Base-by-base conservation (phyloP, 2,888 invertebrate species). In the Seira musarum region DNA sequence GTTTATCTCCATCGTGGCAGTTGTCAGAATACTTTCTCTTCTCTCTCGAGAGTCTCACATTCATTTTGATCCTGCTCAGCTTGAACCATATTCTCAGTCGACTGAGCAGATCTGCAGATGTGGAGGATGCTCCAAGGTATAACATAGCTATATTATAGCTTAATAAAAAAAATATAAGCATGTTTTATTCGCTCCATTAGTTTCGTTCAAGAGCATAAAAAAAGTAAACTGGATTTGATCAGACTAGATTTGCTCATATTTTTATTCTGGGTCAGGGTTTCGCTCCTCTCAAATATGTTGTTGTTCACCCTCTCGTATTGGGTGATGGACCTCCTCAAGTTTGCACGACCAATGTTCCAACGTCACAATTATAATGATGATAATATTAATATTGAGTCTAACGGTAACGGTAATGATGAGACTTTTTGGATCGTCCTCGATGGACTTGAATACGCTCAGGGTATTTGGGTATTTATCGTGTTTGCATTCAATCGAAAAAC, bases 401-500 rank as follows among this genome's bases (percentile, higher is more conserved):
- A n/a, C n/a, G n/a, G n/a, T n/a, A n/a, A n/a, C n/a, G n/a, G n/a
- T n/a, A n/a, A n/a, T n/a, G n/a, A 1, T 24, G 2, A 22, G 53
- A 24, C 64, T 0, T 65, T 80, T 15, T 80, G 80, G 80, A 74
- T 70, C 10, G 46, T 70, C n/a, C 46, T 80, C 15, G 66, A 80
- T 15, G 70, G 74, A 2, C 66, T 80, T 25, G 64, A n/a, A 5
- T 83, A 83, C 65, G 73, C 80, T 35, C 83, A 83, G 24, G 83
- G 83, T n/a, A 68, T 83, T n/a, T 21, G 77, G 13, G 61, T 74
- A 0, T 83, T 81, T 40, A 21, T 83, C 17, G 78, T 83, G n/a
- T 78, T 83, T 30, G 61, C 80, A 13, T 83, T 75, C 64, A 83
- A 83, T 65, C 57, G 78, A 22, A 77, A 80, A 73, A 83, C 83